Base-by-base conservation (phyloP, 1,140 invertebrate genomes). In the Helicoverpa armigera region DNA sequence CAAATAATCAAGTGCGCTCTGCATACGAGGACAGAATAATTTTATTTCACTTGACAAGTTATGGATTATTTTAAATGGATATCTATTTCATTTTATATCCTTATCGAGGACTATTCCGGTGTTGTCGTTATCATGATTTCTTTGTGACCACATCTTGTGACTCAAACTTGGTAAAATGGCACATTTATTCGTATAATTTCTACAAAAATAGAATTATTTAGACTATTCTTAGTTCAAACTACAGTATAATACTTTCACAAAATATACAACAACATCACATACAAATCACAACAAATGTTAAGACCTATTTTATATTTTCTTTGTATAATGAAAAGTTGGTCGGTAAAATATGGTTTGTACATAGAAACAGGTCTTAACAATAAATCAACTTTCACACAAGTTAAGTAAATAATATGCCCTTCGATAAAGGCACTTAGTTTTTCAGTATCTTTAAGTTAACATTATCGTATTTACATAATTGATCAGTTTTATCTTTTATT, bases 241-340 rank as follows among this genome's bases (percentile, higher is more conserved):
- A 74, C 43, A 61, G 35, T 58, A 67, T 70, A 81, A 60, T 73
- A 81, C 63, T 70, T 81, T 76, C 54, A 76, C 48, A 82, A 82
- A 84, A 79, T 70, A 79, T 75, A 79, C 76, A 82, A 63, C 69
- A 81, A 43, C 31, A 58, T 18, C n/a, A 74, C 70, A 54, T 29
- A 16, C 51, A 23, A 51, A 61, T 60, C 35, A 18, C 31, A 35
- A 70, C 16, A 1, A 14, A 12, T 50, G 35, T 70, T 70, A 70
- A 70, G 29, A 53, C 50, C 50, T 31, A 48, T 23, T 18, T 54
- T 69, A 63, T 3, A 35, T 13, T 29, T 31, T 29, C 23, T 23
- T 23, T 23, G 23, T 23, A 23, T 23, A 23, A 2, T 23, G 3
- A n/a, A 13, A 7, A n/a, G n/a, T 14, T n/a, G 53, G 14, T 56